Evolutionary conservation across 2,797 vertebrate genomes (phyloP), one percentile per base, ranked within the genome.

Genomic region (Novumbra hubbsi): DNA sequence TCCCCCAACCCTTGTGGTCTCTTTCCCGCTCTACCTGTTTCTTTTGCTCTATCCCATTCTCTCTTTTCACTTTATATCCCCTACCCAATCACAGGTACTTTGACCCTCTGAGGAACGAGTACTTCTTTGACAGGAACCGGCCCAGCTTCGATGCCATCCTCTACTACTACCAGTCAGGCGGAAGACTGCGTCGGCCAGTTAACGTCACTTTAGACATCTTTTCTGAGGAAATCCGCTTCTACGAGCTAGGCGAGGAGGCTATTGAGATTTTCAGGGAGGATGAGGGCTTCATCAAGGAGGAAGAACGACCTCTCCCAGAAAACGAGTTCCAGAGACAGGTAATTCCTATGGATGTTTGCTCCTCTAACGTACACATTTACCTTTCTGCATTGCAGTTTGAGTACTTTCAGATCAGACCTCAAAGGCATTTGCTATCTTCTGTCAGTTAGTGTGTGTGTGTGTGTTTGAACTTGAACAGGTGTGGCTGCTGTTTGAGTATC

Each of bases 241-340:
- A 96, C 3, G 95, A 96, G 78, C 92, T 96, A 72, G 95, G 95
- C 4, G 95, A 96, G 81, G 95, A 96, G 81, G 95, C 95, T 0
- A 96, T 96, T 87, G 95, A 96, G 88, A 96, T 96, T 88, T 96
- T 96, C 67, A 89, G 95, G 72, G 95, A 96, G 80, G 95, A 96
- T 5, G 95, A 96, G 89, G 95, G 95, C 74, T 96, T 95, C 86
- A 96, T 96, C 84, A 96, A 96, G 78, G 95, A 96, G 80, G 95
- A 96, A 80, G 95, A 96, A 74, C 92, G 94, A 45, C 95, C 94
- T 0, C 85, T 96, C 81, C 95, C 95, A 0, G 94, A 96, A 85
- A 96, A 96, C 0, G 95, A 96, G 85, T 96, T 95, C 73, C 95
- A 96, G 90, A 93, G 95, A 81, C 95, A 96, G 52, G 52, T 55